Evolutionary conservation across 2,113 vertebrate genomes (phyloP).

Genomic region (Carassius carassius): DNA sequence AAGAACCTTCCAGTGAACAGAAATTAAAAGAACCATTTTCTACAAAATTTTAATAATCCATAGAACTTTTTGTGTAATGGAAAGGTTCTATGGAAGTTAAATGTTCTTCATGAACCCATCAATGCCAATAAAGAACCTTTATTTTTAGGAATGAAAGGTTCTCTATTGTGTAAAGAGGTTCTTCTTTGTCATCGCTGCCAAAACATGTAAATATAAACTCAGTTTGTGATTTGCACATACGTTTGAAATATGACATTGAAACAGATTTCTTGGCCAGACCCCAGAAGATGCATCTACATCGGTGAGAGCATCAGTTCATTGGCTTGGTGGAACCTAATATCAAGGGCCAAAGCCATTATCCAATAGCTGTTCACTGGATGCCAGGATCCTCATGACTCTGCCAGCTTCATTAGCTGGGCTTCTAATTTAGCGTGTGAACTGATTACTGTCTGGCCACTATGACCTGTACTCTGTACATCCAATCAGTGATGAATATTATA

Average conservation of each 20-base stretch:
- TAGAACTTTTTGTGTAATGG: no score
- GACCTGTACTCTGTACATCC: slow-evolving; percentile 43
- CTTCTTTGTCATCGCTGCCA: neutral
- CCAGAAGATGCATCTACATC: slow-evolving; percentile 32
- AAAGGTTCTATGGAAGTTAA: no score
- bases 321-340: slow-evolving; percentile 10
- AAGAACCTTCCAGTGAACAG: no score
- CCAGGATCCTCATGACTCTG: slow-evolving; percentile 39
- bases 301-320: slow-evolving; percentile 28
- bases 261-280: neutral
- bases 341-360: slow-evolving; percentile 36
- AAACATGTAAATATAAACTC: neutral
- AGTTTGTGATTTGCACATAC: neutral
- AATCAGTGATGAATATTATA: slow-evolving; percentile 47
- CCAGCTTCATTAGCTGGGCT: slow-evolving; percentile 39
- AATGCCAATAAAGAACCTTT: no score
- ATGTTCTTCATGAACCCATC: no score
- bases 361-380: slow-evolving; percentile 50
- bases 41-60: no score
- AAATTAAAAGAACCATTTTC: no score
- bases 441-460: slow-evolving; percentile 48
- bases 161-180: neutral
- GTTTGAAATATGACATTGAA: neutral
- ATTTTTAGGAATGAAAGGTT: neutral
- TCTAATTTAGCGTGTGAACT: slow-evolving; percentile 44